Conservation (phyloP, 2,113 vertebrate genomes). For the Cnemophilus loriae region DNA sequence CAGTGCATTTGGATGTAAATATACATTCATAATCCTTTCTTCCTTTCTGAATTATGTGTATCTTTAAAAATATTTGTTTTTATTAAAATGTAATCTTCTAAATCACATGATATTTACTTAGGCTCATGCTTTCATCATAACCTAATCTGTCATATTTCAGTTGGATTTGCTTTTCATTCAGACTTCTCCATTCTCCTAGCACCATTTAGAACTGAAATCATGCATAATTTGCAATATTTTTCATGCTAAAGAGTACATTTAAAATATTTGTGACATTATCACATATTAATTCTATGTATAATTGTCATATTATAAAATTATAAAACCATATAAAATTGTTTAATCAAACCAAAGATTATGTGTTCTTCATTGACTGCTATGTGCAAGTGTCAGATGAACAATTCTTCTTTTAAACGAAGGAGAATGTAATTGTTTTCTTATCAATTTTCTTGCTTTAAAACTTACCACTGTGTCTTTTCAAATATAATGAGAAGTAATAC, state of each 20-base stretch:
- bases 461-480: background rate
- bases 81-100: constrained; percentile 19
- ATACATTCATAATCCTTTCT: background rate
- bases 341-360: background rate
- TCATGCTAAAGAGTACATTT: background rate
- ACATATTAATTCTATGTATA: background rate
- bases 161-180: background rate
- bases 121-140: constrained; percentile 12
- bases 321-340: background rate
- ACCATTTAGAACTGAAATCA: background rate
- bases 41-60: background rate
- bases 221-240: background rate
- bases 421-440: background rate
- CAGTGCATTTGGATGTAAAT: background rate
- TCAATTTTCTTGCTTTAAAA: background rate
- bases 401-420: background rate
- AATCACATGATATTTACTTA: constrained; percentile 1
- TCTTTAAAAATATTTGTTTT: constrained; percentile 12
- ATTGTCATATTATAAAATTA: background rate
- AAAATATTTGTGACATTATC: background rate
- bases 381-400: background rate
- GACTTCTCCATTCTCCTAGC: background rate
- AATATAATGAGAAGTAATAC: background rate
- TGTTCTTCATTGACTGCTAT: background rate
- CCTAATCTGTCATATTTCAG: constrained; percentile 1